Base-by-base conservation (phyloP, 2,797 vertebrate genomes). In the Sebastes variabilis region DNA sequence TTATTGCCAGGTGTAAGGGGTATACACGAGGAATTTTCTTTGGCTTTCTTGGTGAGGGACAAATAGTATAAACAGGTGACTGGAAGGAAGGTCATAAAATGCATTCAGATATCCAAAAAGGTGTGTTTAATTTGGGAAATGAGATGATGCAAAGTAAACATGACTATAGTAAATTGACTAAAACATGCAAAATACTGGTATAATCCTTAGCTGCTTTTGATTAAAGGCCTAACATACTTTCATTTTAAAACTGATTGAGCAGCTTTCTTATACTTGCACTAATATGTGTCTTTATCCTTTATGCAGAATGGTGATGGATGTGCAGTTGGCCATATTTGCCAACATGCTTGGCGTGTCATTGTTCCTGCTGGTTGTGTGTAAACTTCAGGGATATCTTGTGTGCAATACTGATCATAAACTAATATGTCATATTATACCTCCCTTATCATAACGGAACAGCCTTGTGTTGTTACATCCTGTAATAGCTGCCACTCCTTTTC, bases 341-440 rank as follows among this genome's bases (percentile, higher is more conserved):
- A 99, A 99, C 95, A 98, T 99, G 97, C 95, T 99, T 89, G 98
- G 98, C 59, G 97, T 99, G 55, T 99, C 98, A 13, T 96, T 99
- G 64, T 99, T 99, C 94, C 90, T 99, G 46, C 95, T 99, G 8
- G 98, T 99, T 16, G 98, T 99, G 2, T 94, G 11, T 27, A 49
- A 25, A 58, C 14, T 30, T 29, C 36, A 58, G 2, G 36, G 9
- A 22, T n/a, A 14, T 11, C 7, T 16, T 38, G 36, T 20, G 30
- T 6, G 6, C 0, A 20, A 10, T n/a, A 38, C 30, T 29, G 4
- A 30, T 59, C 22, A 36, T 29, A 52, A 52, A 54, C 20, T 22
- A 55, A 75, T n/a, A 34, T 4, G 29, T 56, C 11, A 56, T 30
- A 61, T 13, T 1, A 32, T 49, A 20, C 22, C 29, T 13, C 12